Percentiles rank a stretch among this genome's conserved stretches.
Conservation (phyloP, 2,888 invertebrate species). For the Conchocele bisecta region DNA sequence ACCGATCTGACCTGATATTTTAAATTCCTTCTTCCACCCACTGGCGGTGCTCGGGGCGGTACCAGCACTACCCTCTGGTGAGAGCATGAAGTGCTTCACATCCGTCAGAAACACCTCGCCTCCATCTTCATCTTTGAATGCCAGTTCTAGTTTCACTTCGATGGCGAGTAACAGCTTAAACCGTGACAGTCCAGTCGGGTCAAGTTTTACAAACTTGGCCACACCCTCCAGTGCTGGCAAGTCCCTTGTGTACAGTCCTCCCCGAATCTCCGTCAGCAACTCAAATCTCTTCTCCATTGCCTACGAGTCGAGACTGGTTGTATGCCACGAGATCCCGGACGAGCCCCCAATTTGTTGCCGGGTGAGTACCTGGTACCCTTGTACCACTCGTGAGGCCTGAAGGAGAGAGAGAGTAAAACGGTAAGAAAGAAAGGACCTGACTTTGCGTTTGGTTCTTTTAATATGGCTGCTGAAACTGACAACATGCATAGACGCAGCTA, state of each 20-base stretch:
- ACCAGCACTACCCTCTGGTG: background rate
- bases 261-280: background rate
- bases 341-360: slow-evolving; percentile 16
- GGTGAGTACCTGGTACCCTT: no score
- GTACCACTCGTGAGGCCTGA: no score
- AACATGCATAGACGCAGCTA: no score
- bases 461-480: no score
- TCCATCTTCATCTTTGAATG: background rate
- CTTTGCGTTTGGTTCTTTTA: no score
- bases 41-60: background rate
- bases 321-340: slow-evolving; percentile 13
- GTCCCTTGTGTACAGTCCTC: background rate
- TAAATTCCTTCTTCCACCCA: slow-evolving; percentile 18
- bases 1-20: slow-evolving; percentile 22
- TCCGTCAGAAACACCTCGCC: background rate
- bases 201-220: background rate
- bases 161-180: background rate
- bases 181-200: background rate
- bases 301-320: no score
- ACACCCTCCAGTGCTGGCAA: background rate
- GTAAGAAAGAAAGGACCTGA: no score
- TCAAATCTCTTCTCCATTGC: background rate
- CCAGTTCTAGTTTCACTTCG: background rate
- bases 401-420: no score
- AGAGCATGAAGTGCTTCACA: background rate